Evolutionary conservation across 2,113 vertebrate genomes (phyloP).

Genomic region (Ceuthmochares aereus): DNA sequence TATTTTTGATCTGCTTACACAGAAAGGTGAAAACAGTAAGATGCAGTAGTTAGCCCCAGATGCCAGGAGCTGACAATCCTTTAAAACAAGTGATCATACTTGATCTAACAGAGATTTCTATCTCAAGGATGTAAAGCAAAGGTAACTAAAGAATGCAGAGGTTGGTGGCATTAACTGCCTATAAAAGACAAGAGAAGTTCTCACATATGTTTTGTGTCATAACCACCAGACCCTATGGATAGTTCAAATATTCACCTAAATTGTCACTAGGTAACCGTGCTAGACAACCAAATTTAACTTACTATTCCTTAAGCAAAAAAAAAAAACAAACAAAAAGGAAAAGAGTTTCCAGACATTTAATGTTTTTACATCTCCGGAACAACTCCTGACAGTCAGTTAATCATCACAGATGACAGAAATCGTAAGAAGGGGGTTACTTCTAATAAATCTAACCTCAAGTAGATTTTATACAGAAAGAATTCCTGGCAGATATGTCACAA

Average conservation of each 20-base stretch:
- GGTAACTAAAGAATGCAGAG: background rate
- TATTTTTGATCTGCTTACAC: background rate
- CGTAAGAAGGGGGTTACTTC: background rate
- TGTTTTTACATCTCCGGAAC: background rate
- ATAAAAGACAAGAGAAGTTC: background rate
- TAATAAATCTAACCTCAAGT: background rate
- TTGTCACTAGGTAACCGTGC: background rate
- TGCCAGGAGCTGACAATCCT: background rate
- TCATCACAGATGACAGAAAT: background rate
- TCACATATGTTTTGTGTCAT: background rate
- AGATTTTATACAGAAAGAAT: background rate
- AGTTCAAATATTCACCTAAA: background rate
- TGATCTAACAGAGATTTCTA: background rate
- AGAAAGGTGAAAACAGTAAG: background rate
- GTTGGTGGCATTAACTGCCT: background rate
- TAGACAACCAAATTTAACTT: background rate
- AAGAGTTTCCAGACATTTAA: background rate
- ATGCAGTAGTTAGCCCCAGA: background rate
- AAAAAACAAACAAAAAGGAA: background rate
- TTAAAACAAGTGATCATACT: background rate
- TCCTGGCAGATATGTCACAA: background rate
- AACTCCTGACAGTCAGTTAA: background rate
- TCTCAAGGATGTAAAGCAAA: background rate
- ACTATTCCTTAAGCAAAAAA: background rate
- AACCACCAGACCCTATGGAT: background rate